These are phyloP conservation scores for Montifringilla adamsi DNA, from an alignment of 2,113 vertebrate genomes.

Conservation along the genomic window DNA sequence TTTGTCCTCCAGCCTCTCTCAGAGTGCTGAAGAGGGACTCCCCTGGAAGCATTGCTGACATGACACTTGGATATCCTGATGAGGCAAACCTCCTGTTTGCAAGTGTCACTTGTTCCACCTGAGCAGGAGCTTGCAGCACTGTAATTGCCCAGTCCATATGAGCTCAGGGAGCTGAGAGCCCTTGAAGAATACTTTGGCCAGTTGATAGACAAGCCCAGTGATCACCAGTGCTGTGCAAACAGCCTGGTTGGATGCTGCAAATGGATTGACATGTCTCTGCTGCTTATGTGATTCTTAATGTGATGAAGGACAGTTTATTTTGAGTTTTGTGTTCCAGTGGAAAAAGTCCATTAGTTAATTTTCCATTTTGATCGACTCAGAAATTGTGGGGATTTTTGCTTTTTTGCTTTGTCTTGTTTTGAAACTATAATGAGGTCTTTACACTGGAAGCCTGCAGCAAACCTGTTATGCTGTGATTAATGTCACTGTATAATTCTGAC, in stretches of 20 bases:
- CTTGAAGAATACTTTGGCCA: neutral
- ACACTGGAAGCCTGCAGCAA: constrained; percentile 55
- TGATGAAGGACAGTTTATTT: neutral
- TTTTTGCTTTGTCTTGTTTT: constrained; percentile 46
- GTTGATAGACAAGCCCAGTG: neutral
- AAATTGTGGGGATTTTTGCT: constrained; percentile 6
- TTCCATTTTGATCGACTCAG: neutral
- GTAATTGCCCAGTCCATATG: neutral
- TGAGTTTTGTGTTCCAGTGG: neutral
- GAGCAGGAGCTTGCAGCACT: neutral
- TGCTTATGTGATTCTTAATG: neutral
- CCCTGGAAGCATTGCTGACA: neutral
- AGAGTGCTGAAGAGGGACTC: neutral
- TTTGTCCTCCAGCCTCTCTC: neutral
- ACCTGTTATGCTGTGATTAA: constrained; percentile 63
- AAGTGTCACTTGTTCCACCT: neutral
- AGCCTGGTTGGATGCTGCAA: neutral
- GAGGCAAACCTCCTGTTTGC: neutral
- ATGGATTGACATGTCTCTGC: neutral
- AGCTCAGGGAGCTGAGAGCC: neutral
- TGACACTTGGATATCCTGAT: neutral
- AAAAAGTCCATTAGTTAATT: neutral
- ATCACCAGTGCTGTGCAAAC: neutral
- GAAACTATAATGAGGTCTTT: constrained; percentile 67
- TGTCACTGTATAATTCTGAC: constrained; percentile 61